Evolutionary conservation across 2,797 vertebrate genomes (phyloP), one percentile per base, ranked within the genome.

Genomic region (Siniperca undulata): DNA sequence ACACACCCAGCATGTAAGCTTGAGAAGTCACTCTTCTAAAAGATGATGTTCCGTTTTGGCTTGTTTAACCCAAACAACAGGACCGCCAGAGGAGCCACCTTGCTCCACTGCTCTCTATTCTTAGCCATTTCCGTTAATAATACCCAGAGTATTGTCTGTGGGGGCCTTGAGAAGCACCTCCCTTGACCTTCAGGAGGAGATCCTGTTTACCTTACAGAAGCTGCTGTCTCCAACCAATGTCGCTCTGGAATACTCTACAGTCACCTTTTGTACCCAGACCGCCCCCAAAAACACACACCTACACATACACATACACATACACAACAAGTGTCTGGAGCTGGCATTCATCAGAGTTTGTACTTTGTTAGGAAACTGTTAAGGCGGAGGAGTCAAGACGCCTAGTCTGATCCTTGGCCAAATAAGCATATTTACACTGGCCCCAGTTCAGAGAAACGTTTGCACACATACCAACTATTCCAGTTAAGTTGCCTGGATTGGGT

Each of bases 51-150:
- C 92, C 93, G 92, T 93, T 94, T 90, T 93, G 93, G 93, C 93
- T 86, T 76, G 82, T 94, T 90, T 84, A 92, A 93, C 86, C 93
- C 91, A 94, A 94, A 93, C 93, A 94, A 94, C 89, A 79, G 19
- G 16, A 52, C 62, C 22, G 76, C 86, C 91, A 92, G 88, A 91
- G 92, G 89, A 94, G 92, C 93, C 92, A 93, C 95, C 93, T 94
- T 83, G 86, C 93, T 95, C 92, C 86, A 86, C 82, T 92, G 90
- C 91, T 92, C 94, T 94, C 95, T 96, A 96, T 96, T 96, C 96
- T 96, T 96, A 96, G 95, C 91, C 86, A 77, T 93, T 96, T 96
- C 96, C 94, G 91, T 95, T 95, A 94, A 95, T 91, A 95, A 95
- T 95, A 95, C 90, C 89, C 94, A 95, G 90, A 93, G 95, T 95